A percentile compares a stretch with the other conserved stretches of the same genome.
phyloP scores from a whole-genome alignment of 2,888 invertebrate genomes.

The Catocala nupta region DNA sequence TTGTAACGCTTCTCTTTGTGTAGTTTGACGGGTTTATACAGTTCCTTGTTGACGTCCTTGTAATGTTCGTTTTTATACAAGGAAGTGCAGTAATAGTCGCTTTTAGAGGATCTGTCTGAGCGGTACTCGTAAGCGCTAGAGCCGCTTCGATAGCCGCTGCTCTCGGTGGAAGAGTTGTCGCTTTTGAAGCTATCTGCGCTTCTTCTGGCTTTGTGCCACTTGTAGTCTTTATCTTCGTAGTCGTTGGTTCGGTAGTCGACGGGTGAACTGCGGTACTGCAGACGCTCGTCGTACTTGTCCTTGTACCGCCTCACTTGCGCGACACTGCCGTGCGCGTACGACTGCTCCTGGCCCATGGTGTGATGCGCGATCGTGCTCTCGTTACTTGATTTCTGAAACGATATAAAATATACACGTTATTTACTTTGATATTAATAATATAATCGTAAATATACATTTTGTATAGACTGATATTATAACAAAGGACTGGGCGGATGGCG shows the following conservation, averaged over 20 bases:
- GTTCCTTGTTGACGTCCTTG: slow-evolving; percentile 80
- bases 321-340: slow-evolving; percentile 75
- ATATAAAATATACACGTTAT: slow-evolving; percentile 30
- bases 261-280: slow-evolving; percentile 63
- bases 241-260: slow-evolving; percentile 66
- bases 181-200: slow-evolving; percentile 81
- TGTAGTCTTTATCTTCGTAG: slow-evolving; percentile 68
- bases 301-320: slow-evolving; percentile 70
- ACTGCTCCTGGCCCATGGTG: slow-evolving; percentile 84
- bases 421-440: background rate
- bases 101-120: slow-evolving; percentile 76
- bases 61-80: slow-evolving; percentile 85
- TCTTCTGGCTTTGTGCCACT: slow-evolving; percentile 71
- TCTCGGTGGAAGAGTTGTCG: slow-evolving; percentile 79
- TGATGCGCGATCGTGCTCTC: slow-evolving; percentile 65
- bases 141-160: slow-evolving; percentile 82
- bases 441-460: background rate
- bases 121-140: slow-evolving; percentile 80
- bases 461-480: too few relatives aligned
- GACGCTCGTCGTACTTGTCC: slow-evolving; percentile 73
- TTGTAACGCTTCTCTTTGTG: slow-evolving; percentile 82
- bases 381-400: slow-evolving; percentile 72
- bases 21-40: slow-evolving; percentile 84
- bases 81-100: slow-evolving; percentile 80
- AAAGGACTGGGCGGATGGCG: too few relatives aligned